Evolutionary conservation across 2,888 invertebrate genomes (phyloP).

Genomic region (Vannuccia rotundouncinata): DNA sequence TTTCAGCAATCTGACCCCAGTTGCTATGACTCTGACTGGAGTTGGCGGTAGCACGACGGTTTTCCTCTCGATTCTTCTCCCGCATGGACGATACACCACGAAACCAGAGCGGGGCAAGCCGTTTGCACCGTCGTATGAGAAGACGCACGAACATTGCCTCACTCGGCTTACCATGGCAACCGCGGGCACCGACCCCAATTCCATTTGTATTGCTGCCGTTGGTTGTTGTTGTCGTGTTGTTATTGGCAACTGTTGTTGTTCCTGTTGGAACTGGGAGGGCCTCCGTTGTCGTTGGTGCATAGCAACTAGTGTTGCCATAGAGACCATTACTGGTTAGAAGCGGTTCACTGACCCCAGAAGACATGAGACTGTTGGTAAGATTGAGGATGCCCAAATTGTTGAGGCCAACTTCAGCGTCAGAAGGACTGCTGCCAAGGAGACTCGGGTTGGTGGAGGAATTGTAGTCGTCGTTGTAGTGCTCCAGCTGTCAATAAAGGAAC

Average conservation of each 20-base stretch:
- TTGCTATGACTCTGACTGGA: slow-evolving; percentile 35
- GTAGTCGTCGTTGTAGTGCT: slow-evolving; percentile 11
- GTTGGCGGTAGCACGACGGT: slow-evolving; percentile 32
- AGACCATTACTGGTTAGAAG: neutral
- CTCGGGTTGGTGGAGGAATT: slow-evolving; percentile 3
- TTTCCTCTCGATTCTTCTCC: slow-evolving; percentile 39
- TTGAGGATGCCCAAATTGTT: neutral
- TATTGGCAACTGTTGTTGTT: neutral
- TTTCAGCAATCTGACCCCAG: slow-evolving; percentile 33
- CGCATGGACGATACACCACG: slow-evolving; percentile 40
- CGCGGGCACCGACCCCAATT: neutral
- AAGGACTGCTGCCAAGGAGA: neutral
- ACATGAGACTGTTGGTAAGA: neutral
- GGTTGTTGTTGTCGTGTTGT: neutral
- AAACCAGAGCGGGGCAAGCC: slow-evolving; percentile 40
- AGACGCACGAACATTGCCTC: slow-evolving; percentile 36
- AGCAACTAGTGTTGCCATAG: neutral
- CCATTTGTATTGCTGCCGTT: neutral
- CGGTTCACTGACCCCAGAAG: neutral
- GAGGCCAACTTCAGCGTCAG: slow-evolving; percentile 12
- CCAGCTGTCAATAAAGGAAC: neutral
- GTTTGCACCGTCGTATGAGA: slow-evolving; percentile 34
- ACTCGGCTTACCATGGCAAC: slow-evolving; percentile 27
- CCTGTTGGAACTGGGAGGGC: neutral
- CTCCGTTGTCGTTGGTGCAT: neutral